phyloP scores from a whole-genome alignment of 2,797 vertebrate species.

The Myripristis murdjan region DNA sequence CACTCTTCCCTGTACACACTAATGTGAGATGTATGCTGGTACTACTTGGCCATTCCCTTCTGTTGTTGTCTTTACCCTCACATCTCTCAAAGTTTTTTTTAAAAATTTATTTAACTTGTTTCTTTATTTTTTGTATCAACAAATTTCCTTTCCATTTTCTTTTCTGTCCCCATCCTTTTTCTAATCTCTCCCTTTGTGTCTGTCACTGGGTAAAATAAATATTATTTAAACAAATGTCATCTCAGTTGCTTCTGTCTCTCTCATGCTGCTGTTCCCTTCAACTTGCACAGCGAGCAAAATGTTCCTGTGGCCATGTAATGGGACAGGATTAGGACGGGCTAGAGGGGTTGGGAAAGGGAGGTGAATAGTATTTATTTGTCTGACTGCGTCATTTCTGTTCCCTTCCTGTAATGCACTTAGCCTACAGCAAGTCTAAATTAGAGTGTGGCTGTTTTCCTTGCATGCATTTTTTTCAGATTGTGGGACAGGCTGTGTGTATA shows the following conservation, averaged over 20 bases:
- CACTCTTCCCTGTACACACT: slow-evolving; percentile 32
- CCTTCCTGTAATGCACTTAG: slow-evolving; percentile 34
- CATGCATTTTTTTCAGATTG: slow-evolving; percentile 2
- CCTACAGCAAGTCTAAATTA: slow-evolving; percentile 25
- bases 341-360: slow-evolving; percentile 13
- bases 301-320: slow-evolving; percentile 18
- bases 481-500: background rate
- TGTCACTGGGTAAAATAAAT: slow-evolving; percentile 38
- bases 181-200: slow-evolving; percentile 55
- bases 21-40: slow-evolving; percentile 51
- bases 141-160: slow-evolving; percentile 28
- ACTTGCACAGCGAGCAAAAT: slow-evolving; percentile 34
- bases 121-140: slow-evolving; percentile 41
- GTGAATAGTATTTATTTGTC: slow-evolving; percentile 23
- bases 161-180: slow-evolving; percentile 55
- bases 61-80: slow-evolving; percentile 61
- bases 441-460: background rate
- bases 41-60: slow-evolving; percentile 47
- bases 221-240: slow-evolving; percentile 29
- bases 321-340: slow-evolving; percentile 14
- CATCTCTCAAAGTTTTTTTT: slow-evolving; percentile 34
- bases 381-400: slow-evolving; percentile 1
- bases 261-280: slow-evolving; percentile 30
- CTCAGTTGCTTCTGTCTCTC: slow-evolving; percentile 38
- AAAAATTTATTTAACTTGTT: too few relatives aligned